A percentile compares a stretch with the other conserved stretches of the same genome.
These are phyloP conservation scores for Equus quagga DNA, from an alignment of 2,113 vertebrate species.

Conservation along the genomic window DNA sequence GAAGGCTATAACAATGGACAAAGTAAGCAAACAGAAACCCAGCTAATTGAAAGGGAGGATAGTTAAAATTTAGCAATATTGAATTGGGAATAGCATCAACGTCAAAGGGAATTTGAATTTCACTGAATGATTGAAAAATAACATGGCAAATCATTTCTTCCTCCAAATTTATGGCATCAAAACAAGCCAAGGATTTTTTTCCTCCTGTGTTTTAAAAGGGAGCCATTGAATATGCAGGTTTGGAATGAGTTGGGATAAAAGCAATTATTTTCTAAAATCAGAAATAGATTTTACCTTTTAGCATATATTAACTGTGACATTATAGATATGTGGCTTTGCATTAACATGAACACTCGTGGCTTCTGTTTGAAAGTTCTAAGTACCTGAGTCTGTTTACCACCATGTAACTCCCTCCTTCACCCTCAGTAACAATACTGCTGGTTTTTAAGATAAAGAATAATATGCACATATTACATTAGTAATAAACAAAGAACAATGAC, in stretches of 20 bases:
- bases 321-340: neutral
- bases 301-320: conserved; percentile 19
- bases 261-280: conserved; percentile 24
- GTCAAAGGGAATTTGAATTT: conserved; percentile 69
- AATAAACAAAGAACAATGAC: neutral
- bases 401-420: neutral
- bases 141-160: conserved; percentile 42
- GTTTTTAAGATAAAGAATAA: conserved; percentile 15
- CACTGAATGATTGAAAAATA: conserved; percentile 57
- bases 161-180: conserved; percentile 3
- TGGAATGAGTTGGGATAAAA: conserved; percentile 28
- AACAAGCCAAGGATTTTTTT: neutral
- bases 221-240: neutral
- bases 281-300: conserved; percentile 37
- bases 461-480: neutral
- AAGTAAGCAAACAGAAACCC: conserved; percentile 70
- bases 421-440: neutral
- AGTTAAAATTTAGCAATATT: conserved; percentile 69
- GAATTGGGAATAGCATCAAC: conserved; percentile 65
- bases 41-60: conserved; percentile 72
- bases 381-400: neutral
- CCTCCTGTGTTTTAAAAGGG: neutral
- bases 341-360: neutral
- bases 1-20: conserved; percentile 60
- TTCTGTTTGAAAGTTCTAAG: neutral